These are phyloP conservation scores for Catharus minimus DNA, from an alignment of 2,113 vertebrate genomes.

Conservation along the genomic window DNA sequence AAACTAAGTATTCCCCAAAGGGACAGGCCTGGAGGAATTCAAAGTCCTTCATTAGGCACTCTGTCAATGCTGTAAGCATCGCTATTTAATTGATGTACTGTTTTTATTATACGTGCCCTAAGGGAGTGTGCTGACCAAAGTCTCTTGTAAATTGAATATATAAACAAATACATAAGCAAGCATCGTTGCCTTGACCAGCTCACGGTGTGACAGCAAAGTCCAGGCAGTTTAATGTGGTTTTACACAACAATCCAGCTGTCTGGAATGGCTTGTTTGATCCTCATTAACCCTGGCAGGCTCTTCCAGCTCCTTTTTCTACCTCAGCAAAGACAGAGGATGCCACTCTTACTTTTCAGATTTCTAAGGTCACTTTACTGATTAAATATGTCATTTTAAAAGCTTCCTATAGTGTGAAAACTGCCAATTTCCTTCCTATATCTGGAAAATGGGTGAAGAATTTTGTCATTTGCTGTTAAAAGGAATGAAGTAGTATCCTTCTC, in stretches of 20 bases:
- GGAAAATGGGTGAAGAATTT: not conserved
- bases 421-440: not conserved
- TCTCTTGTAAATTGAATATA: slow-evolving; percentile 46
- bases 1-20: slow-evolving; percentile 19
- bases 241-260: not conserved
- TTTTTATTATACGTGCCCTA: slow-evolving; percentile 27
- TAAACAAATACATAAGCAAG: slow-evolving; percentile 48
- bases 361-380: not conserved
- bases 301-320: not conserved
- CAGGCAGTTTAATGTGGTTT: not conserved
- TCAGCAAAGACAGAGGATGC: slow-evolving; percentile 13
- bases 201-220: slow-evolving; percentile 5
- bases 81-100: slow-evolving; percentile 45
- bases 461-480: not conserved
- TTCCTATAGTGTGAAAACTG: not conserved
- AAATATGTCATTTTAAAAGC: slow-evolving; percentile 38
- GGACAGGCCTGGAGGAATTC: slow-evolving; percentile 12
- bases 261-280: slow-evolving; percentile 10
- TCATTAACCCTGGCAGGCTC: slow-evolving; percentile 29
- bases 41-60: slow-evolving; percentile 45
- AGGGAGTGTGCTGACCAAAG: slow-evolving; percentile 47
- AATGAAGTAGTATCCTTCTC: not conserved
- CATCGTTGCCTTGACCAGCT: not conserved
- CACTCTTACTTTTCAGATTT: not conserved
- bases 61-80: slow-evolving; percentile 27